phyloP scores from a whole-genome alignment of 2,113 vertebrate genomes.

The Xenopus borealis region DNA sequence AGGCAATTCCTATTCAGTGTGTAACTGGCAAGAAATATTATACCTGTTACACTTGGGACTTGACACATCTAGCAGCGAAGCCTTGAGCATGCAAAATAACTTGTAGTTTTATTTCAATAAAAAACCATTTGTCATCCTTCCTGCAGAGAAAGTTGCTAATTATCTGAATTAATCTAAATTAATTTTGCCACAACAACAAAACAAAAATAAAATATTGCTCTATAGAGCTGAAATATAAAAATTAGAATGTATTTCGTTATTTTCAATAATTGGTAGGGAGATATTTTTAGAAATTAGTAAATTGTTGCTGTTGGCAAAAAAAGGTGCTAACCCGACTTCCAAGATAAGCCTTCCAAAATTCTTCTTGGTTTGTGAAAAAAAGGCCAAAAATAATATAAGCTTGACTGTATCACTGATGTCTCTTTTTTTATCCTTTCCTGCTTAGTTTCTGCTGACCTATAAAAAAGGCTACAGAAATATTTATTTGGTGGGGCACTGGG shows the following conservation, averaged over 20 bases:
- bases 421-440: conserved; percentile 1
- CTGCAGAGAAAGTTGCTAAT: conserved; percentile 18
- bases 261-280: neutral
- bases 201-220: too few relatives aligned
- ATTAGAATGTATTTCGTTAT: too few relatives aligned
- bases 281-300: neutral
- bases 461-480: conserved; percentile 30
- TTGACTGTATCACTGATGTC: neutral
- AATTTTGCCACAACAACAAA: too few relatives aligned
- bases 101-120: conserved; percentile 12
- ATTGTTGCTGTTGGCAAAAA: conserved; percentile 2
- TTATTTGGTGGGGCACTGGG: conserved; percentile 21
- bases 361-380: neutral
- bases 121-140: conserved; percentile 6
- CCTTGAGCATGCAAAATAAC: conserved; percentile 19
- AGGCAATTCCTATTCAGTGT: conserved; percentile 18
- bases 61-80: conserved; percentile 18
- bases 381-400: neutral
- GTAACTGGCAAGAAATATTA: conserved; percentile 34
- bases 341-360: too few relatives aligned
- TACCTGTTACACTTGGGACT: conserved; percentile 37
- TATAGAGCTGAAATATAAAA: too few relatives aligned
- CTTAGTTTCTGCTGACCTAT: conserved; percentile 32
- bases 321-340: neutral
- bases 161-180: neutral